A percentile compares a stretch with the other conserved stretches of the same genome.
These are phyloP conservation scores for Enteromius unitaeniatus DNA, from an alignment of 2,797 vertebrate genomes.

Conservation along the genomic window DNA sequence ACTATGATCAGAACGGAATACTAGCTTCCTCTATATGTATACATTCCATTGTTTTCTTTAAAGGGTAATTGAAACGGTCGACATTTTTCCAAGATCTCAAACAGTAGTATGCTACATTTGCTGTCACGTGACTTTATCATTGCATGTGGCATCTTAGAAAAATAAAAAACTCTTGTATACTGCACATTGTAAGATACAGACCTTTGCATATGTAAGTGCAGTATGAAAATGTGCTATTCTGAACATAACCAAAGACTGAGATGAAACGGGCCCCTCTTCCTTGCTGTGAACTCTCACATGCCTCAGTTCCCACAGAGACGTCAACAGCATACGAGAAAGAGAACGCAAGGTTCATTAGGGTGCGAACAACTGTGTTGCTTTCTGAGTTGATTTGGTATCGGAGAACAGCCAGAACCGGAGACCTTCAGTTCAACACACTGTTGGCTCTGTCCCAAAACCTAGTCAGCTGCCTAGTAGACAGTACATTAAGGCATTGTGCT, in stretches of 20 bases:
- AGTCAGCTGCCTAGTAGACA: background rate
- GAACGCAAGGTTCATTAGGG: conserved; percentile 69
- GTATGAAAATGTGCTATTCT: conserved; percentile 17
- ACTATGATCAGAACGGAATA: conserved; percentile 56
- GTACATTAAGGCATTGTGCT: conserved; percentile 21
- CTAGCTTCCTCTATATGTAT: conserved; percentile 52
- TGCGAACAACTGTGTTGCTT: background rate
- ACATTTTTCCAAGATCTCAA: background rate
- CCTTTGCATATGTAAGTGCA: background rate
- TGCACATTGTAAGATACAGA: background rate
- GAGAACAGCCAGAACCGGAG: conserved; percentile 3
- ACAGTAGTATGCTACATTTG: background rate
- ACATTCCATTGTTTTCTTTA: background rate
- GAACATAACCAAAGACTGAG: background rate
- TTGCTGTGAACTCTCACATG: conserved; percentile 26
- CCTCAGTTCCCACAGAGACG: conserved; percentile 68
- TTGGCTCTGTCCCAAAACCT: conserved; percentile 19
- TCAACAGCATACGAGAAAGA: conserved; percentile 65
- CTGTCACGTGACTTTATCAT: background rate
- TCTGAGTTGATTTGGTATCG: conserved; percentile 8
- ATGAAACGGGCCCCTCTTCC: conserved; percentile 62
- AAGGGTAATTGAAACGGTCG: background rate
- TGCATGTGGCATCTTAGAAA: background rate
- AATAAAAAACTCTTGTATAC: background rate
- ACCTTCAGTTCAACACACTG: conserved; percentile 32